These are phyloP conservation scores for Allophyes oxyacanthae DNA, from an alignment of 2,888 invertebrate genomes.

Conservation along the genomic window DNA sequence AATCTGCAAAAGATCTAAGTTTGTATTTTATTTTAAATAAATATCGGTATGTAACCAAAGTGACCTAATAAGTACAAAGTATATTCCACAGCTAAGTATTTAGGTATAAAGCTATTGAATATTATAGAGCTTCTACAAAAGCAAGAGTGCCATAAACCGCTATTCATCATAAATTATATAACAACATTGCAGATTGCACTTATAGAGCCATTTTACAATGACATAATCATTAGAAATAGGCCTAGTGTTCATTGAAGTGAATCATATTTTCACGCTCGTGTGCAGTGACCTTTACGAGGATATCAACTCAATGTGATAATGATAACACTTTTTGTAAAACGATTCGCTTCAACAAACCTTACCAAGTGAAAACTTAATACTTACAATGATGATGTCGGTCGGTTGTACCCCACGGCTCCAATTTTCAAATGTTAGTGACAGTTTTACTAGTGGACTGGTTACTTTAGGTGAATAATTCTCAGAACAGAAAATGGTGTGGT, in stretches of 20 bases:
- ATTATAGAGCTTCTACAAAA: background rate
- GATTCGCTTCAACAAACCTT: constrained; percentile 34
- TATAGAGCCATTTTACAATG: constrained; percentile 20
- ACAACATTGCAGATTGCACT: constrained; percentile 40
- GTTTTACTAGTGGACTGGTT: constrained; percentile 74
- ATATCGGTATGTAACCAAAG: background rate
- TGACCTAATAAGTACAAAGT: background rate
- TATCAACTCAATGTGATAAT: background rate
- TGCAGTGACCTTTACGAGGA: constrained; percentile 12
- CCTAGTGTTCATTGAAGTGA: constrained; percentile 42
- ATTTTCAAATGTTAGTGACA: constrained; percentile 68
- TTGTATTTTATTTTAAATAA: background rate
- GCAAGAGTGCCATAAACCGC: background rate
- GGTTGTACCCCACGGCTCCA: constrained; percentile 34
- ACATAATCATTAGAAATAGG: constrained; percentile 33
- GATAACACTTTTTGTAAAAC: background rate
- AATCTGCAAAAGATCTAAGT: constrained; percentile 6
- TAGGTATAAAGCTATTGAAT: background rate
- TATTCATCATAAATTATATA: too few species aligned
- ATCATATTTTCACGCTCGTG: constrained; percentile 18
- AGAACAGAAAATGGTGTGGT: constrained; percentile 80
- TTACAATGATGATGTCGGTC: constrained; percentile 46
- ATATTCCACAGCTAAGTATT: too few species aligned
- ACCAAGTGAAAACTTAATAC: constrained; percentile 45
- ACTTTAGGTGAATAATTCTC: constrained; percentile 80